Conservation (phyloP, 2,888 invertebrate genomes). For the Alcis repandata region DNA sequence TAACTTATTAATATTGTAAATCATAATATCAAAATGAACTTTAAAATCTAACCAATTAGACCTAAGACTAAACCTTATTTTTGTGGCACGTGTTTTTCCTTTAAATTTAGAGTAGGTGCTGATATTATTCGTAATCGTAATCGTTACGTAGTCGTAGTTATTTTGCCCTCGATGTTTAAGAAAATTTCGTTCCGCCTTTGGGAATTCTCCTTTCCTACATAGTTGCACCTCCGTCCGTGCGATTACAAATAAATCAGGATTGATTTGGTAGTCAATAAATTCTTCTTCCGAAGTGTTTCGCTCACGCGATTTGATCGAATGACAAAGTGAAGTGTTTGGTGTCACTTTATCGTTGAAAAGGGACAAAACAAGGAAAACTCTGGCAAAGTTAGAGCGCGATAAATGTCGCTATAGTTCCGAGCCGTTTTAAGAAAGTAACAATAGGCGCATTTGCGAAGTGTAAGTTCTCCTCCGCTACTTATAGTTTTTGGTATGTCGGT, state of each 20-base stretch:
- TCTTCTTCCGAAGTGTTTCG: constrained; percentile 13
- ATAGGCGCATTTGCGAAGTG: not conserved
- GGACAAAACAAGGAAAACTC: constrained; percentile 26
- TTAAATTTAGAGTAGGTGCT: too few relatives aligned
- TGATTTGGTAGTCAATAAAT: constrained; percentile 15
- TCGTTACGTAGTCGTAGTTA: too few relatives aligned
- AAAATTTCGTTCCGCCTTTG: not conserved
- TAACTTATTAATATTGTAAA: too few relatives aligned
- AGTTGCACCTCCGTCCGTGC: not conserved
- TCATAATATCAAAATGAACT: too few relatives aligned
- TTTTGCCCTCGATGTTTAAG: not conserved
- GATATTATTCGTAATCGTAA: too few relatives aligned
- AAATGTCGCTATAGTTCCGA: constrained; percentile 21
- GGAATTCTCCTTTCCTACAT: not conserved
- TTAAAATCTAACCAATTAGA: too few relatives aligned
- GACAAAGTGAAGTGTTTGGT: constrained; percentile 18
- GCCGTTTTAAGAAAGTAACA: constrained; percentile 6
- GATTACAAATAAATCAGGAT: constrained; percentile 15
- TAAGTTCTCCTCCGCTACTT: not conserved
- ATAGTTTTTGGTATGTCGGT: not conserved
- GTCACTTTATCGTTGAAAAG: constrained; percentile 24
- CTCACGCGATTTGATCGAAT: constrained; percentile 23
- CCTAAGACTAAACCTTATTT: too few relatives aligned
- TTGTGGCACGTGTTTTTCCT: too few relatives aligned
- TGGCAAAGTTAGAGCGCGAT: constrained; percentile 9